A percentile compares a stretch with the other conserved stretches of the same genome.
Conservation (phyloP, 2,113 vertebrate genomes). For the Misgurnus anguillicaudatus region DNA sequence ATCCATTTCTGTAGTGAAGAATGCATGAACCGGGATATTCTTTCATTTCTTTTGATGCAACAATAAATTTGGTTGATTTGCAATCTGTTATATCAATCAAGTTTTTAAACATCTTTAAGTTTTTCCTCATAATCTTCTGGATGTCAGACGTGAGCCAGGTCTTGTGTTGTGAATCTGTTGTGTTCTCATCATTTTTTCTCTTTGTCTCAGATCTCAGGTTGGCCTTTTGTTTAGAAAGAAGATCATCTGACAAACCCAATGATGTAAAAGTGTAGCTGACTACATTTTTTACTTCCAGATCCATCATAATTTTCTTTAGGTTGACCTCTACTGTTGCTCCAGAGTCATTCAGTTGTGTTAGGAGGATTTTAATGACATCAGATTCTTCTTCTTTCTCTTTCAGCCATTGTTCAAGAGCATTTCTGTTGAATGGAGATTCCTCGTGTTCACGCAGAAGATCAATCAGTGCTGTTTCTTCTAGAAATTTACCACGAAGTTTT, state of each 20-base stretch:
- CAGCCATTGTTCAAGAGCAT: slow-evolving; percentile 39
- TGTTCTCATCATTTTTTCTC: background rate
- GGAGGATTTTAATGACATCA: background rate
- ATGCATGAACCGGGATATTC: slow-evolving; percentile 13
- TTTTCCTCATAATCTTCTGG: background rate
- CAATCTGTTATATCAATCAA: background rate
- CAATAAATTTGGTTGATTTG: slow-evolving; percentile 9
- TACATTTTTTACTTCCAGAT: slow-evolving; percentile 4
- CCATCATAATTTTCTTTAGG: background rate
- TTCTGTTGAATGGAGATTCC: slow-evolving; percentile 40
- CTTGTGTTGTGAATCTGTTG: background rate
- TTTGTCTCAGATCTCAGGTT: background rate
- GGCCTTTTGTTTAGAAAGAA: slow-evolving; percentile 17
- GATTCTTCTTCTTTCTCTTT: slow-evolving; percentile 4
- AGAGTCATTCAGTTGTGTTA: background rate
- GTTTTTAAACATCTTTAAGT: background rate
- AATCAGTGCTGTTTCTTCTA: slow-evolving; percentile 23
- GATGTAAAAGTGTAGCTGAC: slow-evolving; percentile 19
- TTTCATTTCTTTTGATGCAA: slow-evolving; percentile 35
- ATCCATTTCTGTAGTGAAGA: background rate
- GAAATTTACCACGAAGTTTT: no score
- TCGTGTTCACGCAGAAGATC: slow-evolving; percentile 33
- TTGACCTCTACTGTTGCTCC: slow-evolving; percentile 1
- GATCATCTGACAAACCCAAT: background rate
- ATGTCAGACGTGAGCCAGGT: background rate